Evolutionary conservation across 2,888 invertebrate species (phyloP).

Genomic region (Thereva nobilitata): DNA sequence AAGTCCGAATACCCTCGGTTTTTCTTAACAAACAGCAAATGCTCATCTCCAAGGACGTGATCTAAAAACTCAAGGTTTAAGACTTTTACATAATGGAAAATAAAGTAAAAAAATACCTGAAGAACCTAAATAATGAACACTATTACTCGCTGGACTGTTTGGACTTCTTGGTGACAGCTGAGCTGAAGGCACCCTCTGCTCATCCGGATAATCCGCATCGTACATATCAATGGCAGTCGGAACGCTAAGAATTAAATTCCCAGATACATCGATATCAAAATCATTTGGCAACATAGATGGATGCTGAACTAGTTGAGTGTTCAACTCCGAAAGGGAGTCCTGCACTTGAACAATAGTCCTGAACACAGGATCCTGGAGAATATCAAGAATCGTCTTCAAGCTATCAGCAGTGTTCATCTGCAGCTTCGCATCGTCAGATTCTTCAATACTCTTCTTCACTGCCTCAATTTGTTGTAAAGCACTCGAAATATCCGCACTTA

Average conservation of each 20-base stretch:
- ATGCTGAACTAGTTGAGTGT: conserved; percentile 84
- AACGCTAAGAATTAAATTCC: conserved; percentile 70
- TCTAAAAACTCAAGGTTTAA: conserved; percentile 35
- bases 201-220: conserved; percentile 65
- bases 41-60: conserved; percentile 44
- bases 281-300: conserved; percentile 91
- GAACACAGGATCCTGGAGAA: conserved; percentile 88
- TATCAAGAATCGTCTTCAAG: conserved; percentile 77
- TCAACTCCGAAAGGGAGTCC: conserved; percentile 86
- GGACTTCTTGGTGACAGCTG: conserved; percentile 73
- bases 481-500: conserved; percentile 76
- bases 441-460: conserved; percentile 83
- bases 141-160: conserved; percentile 60
- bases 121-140: conserved; percentile 39
- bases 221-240: conserved; percentile 64
- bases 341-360: conserved; percentile 88
- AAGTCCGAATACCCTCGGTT: conserved; percentile 62
- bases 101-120: conserved; percentile 37
- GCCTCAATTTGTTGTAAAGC: conserved; percentile 87
- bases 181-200: conserved; percentile 77
- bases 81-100: background rate
- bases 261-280: conserved; percentile 87
- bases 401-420: conserved; percentile 75
- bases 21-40: conserved; percentile 63
- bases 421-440: conserved; percentile 80